These are phyloP conservation scores for Brachionus sp. DNA, from an alignment of 1,140 invertebrate species.

Conservation along the genomic window DNA sequence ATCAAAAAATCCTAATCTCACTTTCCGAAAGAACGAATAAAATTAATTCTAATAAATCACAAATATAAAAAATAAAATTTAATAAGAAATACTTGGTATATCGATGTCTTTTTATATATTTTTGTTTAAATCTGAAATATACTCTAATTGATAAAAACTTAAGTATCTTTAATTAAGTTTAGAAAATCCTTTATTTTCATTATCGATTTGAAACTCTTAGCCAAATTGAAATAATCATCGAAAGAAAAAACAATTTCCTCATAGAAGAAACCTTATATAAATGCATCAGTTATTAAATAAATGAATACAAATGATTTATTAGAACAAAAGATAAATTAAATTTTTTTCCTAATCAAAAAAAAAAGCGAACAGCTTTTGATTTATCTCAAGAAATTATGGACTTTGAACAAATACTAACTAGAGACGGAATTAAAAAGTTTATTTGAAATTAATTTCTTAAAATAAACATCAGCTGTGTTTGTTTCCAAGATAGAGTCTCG, in stretches of 20 bases:
- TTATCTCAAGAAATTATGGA: neutral
- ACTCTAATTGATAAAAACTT: neutral
- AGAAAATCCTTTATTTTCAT: neutral
- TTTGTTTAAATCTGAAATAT: neutral
- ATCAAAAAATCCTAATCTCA: neutral
- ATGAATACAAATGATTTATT: neutral
- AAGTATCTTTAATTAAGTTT: neutral
- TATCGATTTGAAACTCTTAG: neutral
- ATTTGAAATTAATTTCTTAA: neutral
- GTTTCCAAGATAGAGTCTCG: neutral
- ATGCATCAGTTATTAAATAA: neutral
- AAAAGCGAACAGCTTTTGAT: neutral
- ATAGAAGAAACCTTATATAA: neutral
- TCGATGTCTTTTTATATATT: neutral
- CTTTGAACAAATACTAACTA: neutral
- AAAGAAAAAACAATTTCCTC: neutral
- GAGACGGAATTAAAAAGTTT: neutral
- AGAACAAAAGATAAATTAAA: neutral
- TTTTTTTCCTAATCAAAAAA: neutral
- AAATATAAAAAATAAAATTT: too few relatives aligned
- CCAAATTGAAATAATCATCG: neutral
- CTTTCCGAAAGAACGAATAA: neutral
- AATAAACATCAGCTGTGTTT: neutral
- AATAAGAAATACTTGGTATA: neutral
- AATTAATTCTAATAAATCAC: neutral